These are phyloP conservation scores for Anoplolepis gracilipes DNA, from an alignment of 1,140 invertebrate genomes.

Conservation along the genomic window DNA sequence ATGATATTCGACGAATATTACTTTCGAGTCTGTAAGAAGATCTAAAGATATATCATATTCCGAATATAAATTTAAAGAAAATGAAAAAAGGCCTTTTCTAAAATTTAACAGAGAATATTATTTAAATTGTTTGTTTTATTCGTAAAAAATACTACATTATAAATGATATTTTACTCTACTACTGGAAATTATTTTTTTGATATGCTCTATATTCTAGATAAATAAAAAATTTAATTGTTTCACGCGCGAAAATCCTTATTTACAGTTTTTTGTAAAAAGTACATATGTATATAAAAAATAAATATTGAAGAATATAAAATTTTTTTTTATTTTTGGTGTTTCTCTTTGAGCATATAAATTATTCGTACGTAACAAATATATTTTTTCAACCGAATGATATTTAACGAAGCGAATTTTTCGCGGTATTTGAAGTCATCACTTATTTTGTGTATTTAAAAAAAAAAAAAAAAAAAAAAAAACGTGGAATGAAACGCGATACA, in stretches of 20 bases:
- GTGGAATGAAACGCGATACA: neutral
- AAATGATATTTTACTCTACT: neutral
- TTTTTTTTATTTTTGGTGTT: neutral
- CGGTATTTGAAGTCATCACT: neutral
- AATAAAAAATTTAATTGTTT: slow-evolving; percentile 1
- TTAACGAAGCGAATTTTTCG: neutral
- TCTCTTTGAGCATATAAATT: neutral
- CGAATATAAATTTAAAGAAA: neutral
- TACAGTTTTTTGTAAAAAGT: neutral
- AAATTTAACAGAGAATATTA: neutral
- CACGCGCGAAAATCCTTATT: neutral
- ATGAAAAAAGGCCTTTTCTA: neutral
- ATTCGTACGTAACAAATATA: neutral
- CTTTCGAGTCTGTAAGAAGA: neutral
- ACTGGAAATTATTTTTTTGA: slow-evolving; percentile 13
- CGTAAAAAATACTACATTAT: neutral
- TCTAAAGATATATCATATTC: neutral
- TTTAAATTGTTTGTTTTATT: neutral
- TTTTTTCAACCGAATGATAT: neutral
- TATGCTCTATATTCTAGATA: neutral
- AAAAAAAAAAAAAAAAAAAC: too few species aligned
- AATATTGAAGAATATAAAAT: neutral
- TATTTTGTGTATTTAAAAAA: neutral
- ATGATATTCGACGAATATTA: slow-evolving; percentile 14
- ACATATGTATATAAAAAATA: neutral